Evolutionary conservation across 2,888 invertebrate genomes (phyloP).

Genomic region (Chydorus sphaericus): DNA sequence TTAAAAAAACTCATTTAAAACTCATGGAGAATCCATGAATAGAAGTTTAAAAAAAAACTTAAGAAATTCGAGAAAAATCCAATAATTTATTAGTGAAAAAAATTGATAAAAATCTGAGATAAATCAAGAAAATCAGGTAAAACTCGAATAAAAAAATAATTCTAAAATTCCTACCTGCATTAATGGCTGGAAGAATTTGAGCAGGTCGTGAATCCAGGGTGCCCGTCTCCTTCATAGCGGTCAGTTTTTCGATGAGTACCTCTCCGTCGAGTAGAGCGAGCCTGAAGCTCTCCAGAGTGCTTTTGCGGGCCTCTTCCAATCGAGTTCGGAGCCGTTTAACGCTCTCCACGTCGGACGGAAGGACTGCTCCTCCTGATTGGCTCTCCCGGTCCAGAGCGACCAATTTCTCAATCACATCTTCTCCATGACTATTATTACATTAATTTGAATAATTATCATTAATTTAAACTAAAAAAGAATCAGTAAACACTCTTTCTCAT

Average conservation of each 20-base stretch:
- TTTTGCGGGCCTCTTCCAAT: conserved; percentile 53
- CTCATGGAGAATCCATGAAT: too few species aligned
- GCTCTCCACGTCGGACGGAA: conserved; percentile 55
- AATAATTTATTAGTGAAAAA: too few species aligned
- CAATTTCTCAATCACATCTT: conserved; percentile 13
- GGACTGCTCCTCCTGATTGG: conserved; percentile 45
- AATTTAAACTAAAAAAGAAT: conserved; percentile 1
- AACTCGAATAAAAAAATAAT: not conserved
- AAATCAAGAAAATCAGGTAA: not conserved
- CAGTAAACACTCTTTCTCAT: too few species aligned
- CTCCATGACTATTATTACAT: conserved; percentile 2
- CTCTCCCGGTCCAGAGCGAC: conserved; percentile 39
- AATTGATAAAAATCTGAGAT: too few species aligned
- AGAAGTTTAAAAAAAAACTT: too few species aligned
- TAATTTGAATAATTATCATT: not conserved
- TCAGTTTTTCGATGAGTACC: conserved; percentile 51
- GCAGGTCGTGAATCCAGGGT: conserved; percentile 59
- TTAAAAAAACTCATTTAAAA: too few species aligned
- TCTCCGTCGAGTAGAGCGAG: conserved; percentile 67
- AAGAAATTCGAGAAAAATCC: too few species aligned
- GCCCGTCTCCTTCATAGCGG: conserved; percentile 55
- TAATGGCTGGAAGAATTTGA: conserved; percentile 27
- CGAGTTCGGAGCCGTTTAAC: conserved; percentile 51
- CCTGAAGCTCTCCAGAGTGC: conserved; percentile 60
- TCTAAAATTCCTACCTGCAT: conserved; percentile 6